These are phyloP conservation scores for Anguilla anguilla DNA, from an alignment of 2,797 vertebrate genomes.

Conservation along the genomic window DNA sequence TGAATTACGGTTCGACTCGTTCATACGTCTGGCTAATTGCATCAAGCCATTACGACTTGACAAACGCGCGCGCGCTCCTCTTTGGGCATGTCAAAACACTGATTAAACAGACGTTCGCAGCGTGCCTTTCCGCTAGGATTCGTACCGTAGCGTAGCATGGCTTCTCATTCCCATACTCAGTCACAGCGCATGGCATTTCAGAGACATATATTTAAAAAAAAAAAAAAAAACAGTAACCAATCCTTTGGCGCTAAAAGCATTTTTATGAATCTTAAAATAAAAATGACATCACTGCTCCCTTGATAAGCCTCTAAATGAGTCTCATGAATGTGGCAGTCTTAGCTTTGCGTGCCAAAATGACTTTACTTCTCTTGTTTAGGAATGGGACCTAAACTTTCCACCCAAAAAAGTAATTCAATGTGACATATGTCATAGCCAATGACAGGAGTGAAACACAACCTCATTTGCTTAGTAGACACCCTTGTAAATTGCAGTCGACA, in stretches of 20 bases:
- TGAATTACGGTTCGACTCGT: constrained; percentile 43
- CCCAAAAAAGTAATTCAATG: background rate
- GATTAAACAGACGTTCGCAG: background rate
- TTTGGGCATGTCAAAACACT: constrained; percentile 14
- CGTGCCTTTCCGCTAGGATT: background rate
- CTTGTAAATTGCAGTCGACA: background rate
- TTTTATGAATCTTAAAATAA: background rate
- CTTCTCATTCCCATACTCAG: background rate
- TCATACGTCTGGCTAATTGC: constrained; percentile 45
- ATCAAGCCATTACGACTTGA: constrained; percentile 22
- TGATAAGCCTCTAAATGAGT: background rate
- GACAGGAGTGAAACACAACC: background rate
- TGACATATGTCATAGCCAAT: background rate
- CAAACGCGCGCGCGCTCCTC: constrained; percentile 24
- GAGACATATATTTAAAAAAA: too few relatives aligned
- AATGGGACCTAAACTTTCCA: background rate
- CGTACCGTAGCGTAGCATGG: background rate
- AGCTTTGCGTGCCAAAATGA: background rate
- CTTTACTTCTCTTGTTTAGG: background rate
- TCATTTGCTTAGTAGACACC: background rate
- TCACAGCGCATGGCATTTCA: background rate
- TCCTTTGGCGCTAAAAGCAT: background rate
- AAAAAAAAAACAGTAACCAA: background rate
- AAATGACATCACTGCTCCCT: background rate
- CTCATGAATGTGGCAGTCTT: background rate